Conservation (phyloP, 2,888 invertebrate genomes). For the Timandra comae region DNA sequence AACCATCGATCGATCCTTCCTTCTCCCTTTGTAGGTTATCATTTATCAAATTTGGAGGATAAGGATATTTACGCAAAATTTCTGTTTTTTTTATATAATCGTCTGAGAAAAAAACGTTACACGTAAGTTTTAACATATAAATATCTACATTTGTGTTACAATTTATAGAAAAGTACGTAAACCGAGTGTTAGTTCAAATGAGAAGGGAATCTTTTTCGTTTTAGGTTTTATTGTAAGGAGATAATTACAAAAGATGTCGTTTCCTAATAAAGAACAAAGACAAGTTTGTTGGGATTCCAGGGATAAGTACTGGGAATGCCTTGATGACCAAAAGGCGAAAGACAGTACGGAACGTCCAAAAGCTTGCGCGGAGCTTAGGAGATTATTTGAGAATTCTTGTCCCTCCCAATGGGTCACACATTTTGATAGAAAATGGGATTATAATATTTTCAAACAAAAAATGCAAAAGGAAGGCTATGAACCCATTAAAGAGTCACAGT, state of each 20-base stretch:
- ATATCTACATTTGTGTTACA: too few relatives aligned
- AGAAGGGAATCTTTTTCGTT: conserved; percentile 35
- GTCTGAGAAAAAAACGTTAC: too few relatives aligned
- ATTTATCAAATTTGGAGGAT: too few relatives aligned
- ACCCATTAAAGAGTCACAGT: conserved; percentile 78
- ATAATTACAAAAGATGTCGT: conserved; percentile 79
- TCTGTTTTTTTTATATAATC: too few relatives aligned
- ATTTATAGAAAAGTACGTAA: too few relatives aligned
- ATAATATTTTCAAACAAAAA: conserved; percentile 90
- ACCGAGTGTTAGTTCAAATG: too few relatives aligned
- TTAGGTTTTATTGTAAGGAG: conserved; percentile 48
- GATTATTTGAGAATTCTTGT: conserved; percentile 85
- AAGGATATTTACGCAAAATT: too few relatives aligned
- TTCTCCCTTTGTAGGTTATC: too few relatives aligned
- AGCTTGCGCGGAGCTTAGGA: conserved; percentile 82
- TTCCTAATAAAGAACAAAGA: conserved; percentile 86
- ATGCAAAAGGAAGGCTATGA: conserved; percentile 91
- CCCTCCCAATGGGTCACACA: conserved; percentile 94
- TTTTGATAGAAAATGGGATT: conserved; percentile 93
- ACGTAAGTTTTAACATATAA: too few relatives aligned
- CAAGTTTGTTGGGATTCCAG: conserved; percentile 89
- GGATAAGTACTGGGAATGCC: conserved; percentile 93
- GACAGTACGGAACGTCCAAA: conserved; percentile 72
- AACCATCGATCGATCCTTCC: too few relatives aligned
- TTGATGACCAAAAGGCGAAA: conserved; percentile 82